Evolutionary conservation across 2,113 vertebrate genomes (phyloP), one percentile per base, ranked within the genome.

Genomic region (Erinaceus europaeus): DNA sequence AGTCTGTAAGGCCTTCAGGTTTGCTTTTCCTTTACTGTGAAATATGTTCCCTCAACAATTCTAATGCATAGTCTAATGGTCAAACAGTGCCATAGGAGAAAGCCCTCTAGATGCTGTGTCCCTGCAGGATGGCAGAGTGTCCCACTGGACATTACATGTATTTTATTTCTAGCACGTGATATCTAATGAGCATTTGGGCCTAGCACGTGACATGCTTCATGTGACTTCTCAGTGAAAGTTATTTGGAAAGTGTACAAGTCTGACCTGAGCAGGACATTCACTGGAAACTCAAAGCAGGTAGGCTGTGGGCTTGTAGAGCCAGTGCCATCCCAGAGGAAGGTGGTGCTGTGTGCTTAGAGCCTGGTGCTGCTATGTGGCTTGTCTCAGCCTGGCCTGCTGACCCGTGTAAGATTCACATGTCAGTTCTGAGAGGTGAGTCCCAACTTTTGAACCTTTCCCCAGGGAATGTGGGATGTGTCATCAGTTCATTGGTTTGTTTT

Each of bases 371-470:
- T 64, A 88, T 57, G 88, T 83, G 32, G 34, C 76, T 75, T 68
- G 1, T 29, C 79, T 48, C 62, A 91, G 75, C 65, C 40, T 34
- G 11, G 65, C 18, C 4, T 50, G 52, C 52, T 55, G 52, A 7
- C 4, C 13, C 52, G n/a, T 50, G 12, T 50, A 15, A 15, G 12
- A 5, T 21, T 59, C 65, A 34, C n/a, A 61, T 78, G 2, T 65
- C 21, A 80, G 52, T 83, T 52, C 74, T 20, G 7, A 90, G 75
- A 36, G 61, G 27, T 10, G 46, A 42, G 48, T 78, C 15, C 82
- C 79, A 3, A 9, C 74, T 75, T 55, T 48, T 91, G 40, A 81
- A 40, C 90, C 76, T 87, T 94, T 79, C 92, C 53, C 87, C 21
- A 62, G 55, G 88, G 21, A 25, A 2, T 78, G 76, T 2, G 40